phyloP scores from a whole-genome alignment of 1,140 invertebrate genomes.

The Bacillus rossius region DNA sequence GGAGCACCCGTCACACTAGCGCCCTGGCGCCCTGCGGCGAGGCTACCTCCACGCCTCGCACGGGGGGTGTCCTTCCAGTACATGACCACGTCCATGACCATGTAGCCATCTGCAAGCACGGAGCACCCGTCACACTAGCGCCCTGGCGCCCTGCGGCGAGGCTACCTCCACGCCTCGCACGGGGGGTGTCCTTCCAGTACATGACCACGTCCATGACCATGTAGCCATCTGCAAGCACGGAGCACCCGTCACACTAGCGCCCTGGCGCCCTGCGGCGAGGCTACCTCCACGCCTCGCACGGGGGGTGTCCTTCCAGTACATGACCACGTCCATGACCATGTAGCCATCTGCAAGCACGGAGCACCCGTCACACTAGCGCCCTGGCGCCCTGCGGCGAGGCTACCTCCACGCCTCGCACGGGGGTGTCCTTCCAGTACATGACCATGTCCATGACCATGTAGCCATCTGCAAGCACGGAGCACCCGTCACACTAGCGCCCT shows the following conservation, averaged over 20 bases:
- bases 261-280: no score
- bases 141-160: no score
- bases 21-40: no score
- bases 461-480: constrained; percentile 84
- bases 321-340: constrained; percentile 93
- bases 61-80: constrained; percentile 76
- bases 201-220: constrained; percentile 95
- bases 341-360: constrained; percentile 91
- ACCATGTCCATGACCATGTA: constrained; percentile 95
- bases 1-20: no score
- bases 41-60: constrained; percentile 88
- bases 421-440: constrained; percentile 83
- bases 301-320: constrained; percentile 81
- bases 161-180: constrained; percentile 91
- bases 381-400: constrained; percentile 90
- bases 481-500: no score
- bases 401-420: constrained; percentile 88
- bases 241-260: no score
- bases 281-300: constrained; percentile 88
- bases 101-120: constrained; percentile 92
- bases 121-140: no score
- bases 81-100: constrained; percentile 95
- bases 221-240: constrained; percentile 90
- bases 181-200: constrained; percentile 75
- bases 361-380: no score